Percentiles rank a stretch among this genome's conserved stretches.
These are phyloP conservation scores for Julus scanicus DNA, from an alignment of 2,888 invertebrate genomes.

Conservation along the genomic window DNA sequence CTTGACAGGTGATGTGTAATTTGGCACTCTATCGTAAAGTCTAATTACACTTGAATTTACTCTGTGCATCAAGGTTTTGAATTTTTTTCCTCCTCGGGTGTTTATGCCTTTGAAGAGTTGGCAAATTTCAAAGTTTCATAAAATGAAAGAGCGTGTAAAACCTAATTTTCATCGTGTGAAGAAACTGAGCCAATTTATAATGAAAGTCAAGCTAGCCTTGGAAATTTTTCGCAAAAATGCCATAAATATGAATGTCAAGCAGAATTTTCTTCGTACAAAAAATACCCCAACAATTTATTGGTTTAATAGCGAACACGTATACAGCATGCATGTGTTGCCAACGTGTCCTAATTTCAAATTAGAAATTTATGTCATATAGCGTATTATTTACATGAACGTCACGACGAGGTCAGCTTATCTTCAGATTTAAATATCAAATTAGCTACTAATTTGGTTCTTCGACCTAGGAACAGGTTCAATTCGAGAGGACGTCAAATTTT, in stretches of 20 bases:
- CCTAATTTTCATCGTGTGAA: neutral
- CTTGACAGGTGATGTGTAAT: neutral
- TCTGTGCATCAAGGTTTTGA: neutral
- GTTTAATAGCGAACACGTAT: slow-evolving; percentile 13
- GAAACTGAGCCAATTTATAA: neutral
- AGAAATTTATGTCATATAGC: neutral
- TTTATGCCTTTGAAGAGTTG: neutral
- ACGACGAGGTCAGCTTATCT: slow-evolving; percentile 11
- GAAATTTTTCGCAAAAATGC: neutral
- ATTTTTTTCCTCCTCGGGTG: neutral
- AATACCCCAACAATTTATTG: neutral
- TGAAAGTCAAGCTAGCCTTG: neutral
- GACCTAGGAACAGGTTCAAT: neutral
- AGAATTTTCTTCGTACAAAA: neutral
- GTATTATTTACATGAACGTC: slow-evolving; percentile 11
- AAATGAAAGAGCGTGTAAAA: neutral
- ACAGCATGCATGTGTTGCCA: neutral
- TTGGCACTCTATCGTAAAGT: neutral
- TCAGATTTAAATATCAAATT: slow-evolving; percentile 11
- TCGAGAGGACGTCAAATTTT: no score
- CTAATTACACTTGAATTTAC: neutral
- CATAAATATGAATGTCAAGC: slow-evolving; percentile 11
- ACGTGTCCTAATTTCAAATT: slow-evolving; percentile 19
- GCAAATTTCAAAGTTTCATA: neutral
- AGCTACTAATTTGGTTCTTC: neutral